Base-by-base conservation (phyloP, 2,888 invertebrate genomes). In the Diaphora mendica region DNA sequence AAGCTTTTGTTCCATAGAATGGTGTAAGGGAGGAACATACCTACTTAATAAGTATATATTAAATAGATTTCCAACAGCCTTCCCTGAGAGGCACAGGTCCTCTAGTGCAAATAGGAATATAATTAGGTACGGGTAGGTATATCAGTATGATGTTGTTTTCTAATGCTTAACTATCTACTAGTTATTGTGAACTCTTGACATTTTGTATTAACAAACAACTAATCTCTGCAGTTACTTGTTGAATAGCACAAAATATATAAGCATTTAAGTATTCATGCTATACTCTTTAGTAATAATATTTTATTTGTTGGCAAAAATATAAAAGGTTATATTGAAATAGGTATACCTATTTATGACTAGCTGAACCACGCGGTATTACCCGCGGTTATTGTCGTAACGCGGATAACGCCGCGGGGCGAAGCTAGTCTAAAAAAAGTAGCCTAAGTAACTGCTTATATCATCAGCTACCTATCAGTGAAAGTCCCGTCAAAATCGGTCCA, bases 141-240 rank as follows among this genome's bases (percentile, higher is more conserved):
- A 48, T 11, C n/a, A 33, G 35, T 68, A 35, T 35, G 30, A 65
- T 65, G 77, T 75, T 83, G 79, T 84, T 84, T 82, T 48, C 73
- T 68, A 70, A 75, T 74, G 69, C 74, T 78, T 81, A 83, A 84
- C 78, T 80, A 75, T 74, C 77, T 80, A 75, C 75, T 76, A n/a
- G 81, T 87, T 87, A 77, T 84, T 83, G 72, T 87, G 85, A 85
- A 78, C 83, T 83, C 8, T 78, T 82, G 83, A 81, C 81, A 78
- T 74, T 67, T 65, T 75, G 74, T 72, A 78, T 77, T 79, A 74
- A 75, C 68, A 74, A 81, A 75, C 75, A 77, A 75, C 64, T 17
- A 62, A 62, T 62, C 62, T 62, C 30, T 30, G 62, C 30, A 62
- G 62, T 62, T 62, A 30, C 17, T 62, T 15, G 26, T 62, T 62